phyloP scores from a whole-genome alignment of 2,888 invertebrate genomes.

The Sinelater perroti region DNA sequence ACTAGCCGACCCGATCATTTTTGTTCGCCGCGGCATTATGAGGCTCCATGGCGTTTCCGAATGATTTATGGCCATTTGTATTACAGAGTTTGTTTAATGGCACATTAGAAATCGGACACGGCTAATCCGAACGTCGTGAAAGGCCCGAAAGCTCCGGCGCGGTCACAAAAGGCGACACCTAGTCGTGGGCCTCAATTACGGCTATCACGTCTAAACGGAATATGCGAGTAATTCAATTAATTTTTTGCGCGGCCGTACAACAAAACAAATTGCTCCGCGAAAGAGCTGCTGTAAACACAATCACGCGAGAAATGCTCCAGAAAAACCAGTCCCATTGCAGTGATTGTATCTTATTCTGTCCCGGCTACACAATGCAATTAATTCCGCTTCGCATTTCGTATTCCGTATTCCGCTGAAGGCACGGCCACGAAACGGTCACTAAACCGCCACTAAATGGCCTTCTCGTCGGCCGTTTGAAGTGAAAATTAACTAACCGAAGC shows the following conservation, averaged over 20 bases:
- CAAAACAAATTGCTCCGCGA: conserved; percentile 32
- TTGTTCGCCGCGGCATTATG: not conserved
- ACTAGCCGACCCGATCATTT: conserved; percentile 6
- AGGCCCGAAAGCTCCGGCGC: not conserved
- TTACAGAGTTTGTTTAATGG: conserved; percentile 7
- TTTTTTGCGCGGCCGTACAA: conserved; percentile 25
- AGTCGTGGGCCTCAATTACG: conserved; percentile 5
- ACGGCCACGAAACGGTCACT: too few relatives aligned
- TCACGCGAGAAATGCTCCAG: conserved; percentile 33
- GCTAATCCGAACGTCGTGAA: conserved; percentile 2
- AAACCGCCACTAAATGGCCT: too few relatives aligned
- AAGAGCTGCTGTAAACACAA: conserved; percentile 31
- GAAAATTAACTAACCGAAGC: too few relatives aligned
- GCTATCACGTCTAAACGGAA: conserved; percentile 16
- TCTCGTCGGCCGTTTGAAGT: too few relatives aligned
- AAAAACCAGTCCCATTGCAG: conserved; percentile 33
- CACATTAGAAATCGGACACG: conserved; percentile 6
- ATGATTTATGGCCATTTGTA: conserved; percentile 12
- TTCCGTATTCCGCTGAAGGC: conserved; percentile 15
- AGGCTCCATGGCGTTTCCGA: not conserved
- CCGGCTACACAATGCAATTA: conserved; percentile 16
- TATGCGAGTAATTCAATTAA: conserved; percentile 34
- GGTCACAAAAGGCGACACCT: conserved; percentile 1
- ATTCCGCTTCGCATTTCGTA: conserved; percentile 14
- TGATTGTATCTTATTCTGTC: conserved; percentile 35